Conservation (phyloP, 2,888 invertebrate species). For the Halictus ligatus region DNA sequence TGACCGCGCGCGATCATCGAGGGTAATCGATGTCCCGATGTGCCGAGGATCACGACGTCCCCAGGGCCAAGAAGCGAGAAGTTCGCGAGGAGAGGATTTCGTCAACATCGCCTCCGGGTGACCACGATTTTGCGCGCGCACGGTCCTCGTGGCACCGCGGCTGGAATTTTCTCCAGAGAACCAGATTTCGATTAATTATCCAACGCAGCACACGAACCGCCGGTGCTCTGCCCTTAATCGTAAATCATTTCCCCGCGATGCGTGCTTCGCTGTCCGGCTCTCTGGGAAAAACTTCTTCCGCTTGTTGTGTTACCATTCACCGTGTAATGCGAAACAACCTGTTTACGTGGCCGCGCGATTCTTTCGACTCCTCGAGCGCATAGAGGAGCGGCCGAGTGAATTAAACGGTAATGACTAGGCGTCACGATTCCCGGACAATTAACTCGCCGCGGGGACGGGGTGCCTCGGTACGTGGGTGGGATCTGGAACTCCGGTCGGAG, state of each 20-base stretch:
- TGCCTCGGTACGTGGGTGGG: neutral
- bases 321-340: conserved; percentile 25
- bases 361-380: conserved; percentile 7
- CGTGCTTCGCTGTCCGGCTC: conserved; percentile 29
- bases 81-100: conserved; percentile 1
- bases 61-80: neutral
- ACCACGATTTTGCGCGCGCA: neutral
- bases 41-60: conserved; percentile 13
- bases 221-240: conserved; percentile 4
- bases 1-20: conserved; percentile 42
- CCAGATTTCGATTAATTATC: conserved; percentile 45
- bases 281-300: conserved; percentile 53
- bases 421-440: conserved; percentile 2
- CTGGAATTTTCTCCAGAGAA: neutral
- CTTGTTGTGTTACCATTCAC: conserved; percentile 30
- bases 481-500: neutral
- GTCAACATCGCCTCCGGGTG: conserved; percentile 13
- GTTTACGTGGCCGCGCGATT: conserved; percentile 45
- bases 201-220: conserved; percentile 19
- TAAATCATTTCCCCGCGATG: conserved; percentile 30
- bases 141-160: neutral
- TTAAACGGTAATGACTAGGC: conserved; percentile 3
- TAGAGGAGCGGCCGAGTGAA: conserved; percentile 15
- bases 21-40: conserved; percentile 60
- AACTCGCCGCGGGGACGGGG: neutral